Base-by-base conservation (phyloP, 2,888 invertebrate genomes). In the Neoscelio sp. region DNA sequence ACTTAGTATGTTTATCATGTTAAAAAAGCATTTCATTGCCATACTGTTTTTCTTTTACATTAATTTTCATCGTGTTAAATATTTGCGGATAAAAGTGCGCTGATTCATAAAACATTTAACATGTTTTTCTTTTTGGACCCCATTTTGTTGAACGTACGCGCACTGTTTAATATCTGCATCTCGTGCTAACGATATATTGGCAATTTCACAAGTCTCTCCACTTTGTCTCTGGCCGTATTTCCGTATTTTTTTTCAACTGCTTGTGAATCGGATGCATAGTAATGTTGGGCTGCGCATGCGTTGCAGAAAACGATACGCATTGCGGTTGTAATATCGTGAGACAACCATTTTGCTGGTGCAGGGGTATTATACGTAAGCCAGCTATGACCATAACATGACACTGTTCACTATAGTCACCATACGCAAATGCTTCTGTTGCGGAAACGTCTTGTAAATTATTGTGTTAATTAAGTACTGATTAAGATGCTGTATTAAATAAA, bases 261-360 rank as follows among this genome's bases (percentile, higher is more conserved):
- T 52, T 50, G 54, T 15, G 58, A 56, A 56, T 70, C 82, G 86
- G 85, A 85, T 87, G 86, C 85, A 83, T 82, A 81, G 80, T 83
- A 85, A 85, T 84, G 77, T 28, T 42, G 54, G 18, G 50, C 54
- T 35, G 87, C 86, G 87, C 88, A 85, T 85, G 86, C 86, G 85
- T 84, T 18, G 58, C 64, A 74, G 82, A 76, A 79, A 83, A 54
- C 83, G 82, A 82, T 88, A 88, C 89, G 89, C 89, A 88, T 87
- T 89, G 89, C 89, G 87, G 89, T 89, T 88, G 86, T 86, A 88
- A 88, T 88, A 88, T 86, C 84, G 84, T 67, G 71, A 78, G 80
- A 67, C 77, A 82, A 75, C 80, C 80, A 78, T 83, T 83, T 84
- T 83, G 80, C 80, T 65, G 50, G 62, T 76, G 80, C 79, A 64